These are phyloP conservation scores for Mus pahari DNA, from an alignment of 2,113 vertebrate genomes.

Conservation along the genomic window DNA sequence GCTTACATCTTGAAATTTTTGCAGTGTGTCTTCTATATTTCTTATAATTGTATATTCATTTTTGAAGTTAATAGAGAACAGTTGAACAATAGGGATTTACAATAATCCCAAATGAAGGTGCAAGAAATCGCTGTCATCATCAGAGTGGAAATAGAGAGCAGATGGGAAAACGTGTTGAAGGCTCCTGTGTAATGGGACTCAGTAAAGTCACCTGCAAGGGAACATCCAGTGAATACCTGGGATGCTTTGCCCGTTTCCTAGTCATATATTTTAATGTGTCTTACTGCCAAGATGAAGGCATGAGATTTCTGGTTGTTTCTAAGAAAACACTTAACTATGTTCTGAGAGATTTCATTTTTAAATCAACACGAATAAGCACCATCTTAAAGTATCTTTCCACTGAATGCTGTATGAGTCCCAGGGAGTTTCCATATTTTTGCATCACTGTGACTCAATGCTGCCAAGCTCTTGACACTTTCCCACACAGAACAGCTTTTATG, in stretches of 20 bases:
- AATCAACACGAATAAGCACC: not conserved
- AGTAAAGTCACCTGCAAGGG: not conserved
- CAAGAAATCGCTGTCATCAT: not conserved
- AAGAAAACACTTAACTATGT: not conserved
- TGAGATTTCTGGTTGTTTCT: not conserved
- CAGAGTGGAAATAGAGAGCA: not conserved
- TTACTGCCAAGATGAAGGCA: not conserved
- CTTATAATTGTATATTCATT: not conserved
- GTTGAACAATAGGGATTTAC: not conserved
- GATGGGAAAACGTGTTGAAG: not conserved
- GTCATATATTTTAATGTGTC: not conserved
- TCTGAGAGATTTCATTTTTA: not conserved
- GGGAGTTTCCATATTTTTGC: not conserved
- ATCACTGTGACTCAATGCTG: not conserved
- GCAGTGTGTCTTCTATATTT: not conserved
- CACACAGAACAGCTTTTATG: not conserved
- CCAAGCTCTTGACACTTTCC: not conserved
- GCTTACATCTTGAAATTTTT: not conserved
- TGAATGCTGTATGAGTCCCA: not conserved
- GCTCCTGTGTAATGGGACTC: not conserved
- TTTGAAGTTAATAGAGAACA: not conserved
- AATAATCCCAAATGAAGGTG: not conserved
- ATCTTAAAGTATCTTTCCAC: not conserved
- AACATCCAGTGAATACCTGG: not conserved
- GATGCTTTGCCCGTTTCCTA: not conserved